These are phyloP conservation scores for Gryon sp. DNA, from an alignment of 1,140 invertebrate genomes.

Conservation along the genomic window DNA sequence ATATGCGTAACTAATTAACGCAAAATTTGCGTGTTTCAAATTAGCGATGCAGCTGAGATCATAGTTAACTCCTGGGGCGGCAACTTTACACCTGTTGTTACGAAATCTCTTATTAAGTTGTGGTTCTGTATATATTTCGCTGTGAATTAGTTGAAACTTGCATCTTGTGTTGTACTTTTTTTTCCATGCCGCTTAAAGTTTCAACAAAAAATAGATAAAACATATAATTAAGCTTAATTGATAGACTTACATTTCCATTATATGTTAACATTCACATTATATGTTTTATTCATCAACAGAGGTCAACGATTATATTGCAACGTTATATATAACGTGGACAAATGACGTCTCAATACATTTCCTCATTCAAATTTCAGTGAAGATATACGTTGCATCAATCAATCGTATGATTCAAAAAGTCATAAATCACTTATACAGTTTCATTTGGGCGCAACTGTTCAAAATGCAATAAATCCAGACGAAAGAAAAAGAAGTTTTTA, in stretches of 20 bases:
- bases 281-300: constrained; percentile 29
- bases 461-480: constrained; percentile 21
- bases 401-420: constrained; percentile 32
- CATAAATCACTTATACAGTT: constrained; percentile 43
- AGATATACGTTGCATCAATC: constrained; percentile 38
- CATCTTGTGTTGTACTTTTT: neutral
- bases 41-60: constrained; percentile 13
- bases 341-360: constrained; percentile 28
- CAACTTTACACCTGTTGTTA: constrained; percentile 25
- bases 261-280: no score
- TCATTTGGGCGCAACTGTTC: neutral
- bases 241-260: no score
- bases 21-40: constrained; percentile 17
- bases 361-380: constrained; percentile 10
- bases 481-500: constrained; percentile 24
- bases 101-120: constrained; percentile 27
- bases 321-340: constrained; percentile 10
- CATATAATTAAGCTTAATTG: no score
- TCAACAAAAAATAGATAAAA: no score
- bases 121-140: constrained; percentile 11
- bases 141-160: constrained; percentile 4
- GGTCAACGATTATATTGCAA: constrained; percentile 26
- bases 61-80: constrained; percentile 5
- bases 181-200: neutral
- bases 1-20: constrained; percentile 8